Evolutionary conservation across 1,140 invertebrate species (phyloP), one percentile per base, ranked within the genome.

Genomic region (Lasioglossum albipes): DNA sequence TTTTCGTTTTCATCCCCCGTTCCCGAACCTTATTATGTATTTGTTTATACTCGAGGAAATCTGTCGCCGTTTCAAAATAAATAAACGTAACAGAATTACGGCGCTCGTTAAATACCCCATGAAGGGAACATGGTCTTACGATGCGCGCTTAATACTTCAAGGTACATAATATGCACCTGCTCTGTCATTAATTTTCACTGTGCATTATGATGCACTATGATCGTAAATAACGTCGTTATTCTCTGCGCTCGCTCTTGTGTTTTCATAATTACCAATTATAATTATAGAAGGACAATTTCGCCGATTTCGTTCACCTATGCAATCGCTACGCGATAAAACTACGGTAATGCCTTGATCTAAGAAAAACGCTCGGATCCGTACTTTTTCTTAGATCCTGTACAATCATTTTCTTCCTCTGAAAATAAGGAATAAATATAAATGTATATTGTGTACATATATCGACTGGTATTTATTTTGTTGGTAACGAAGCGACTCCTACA

Each of bases 401-500:
- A 27, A 27, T 27, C 27, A 0, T 27, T 27, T 27, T 27, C 27
- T 27, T 27, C 1, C 27, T 27, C 1, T 27, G 27, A 27, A 0
- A 27, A 27, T 27, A 27, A 27, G 27, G 27, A 27, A 27, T 27
- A 27, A 27, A 27, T 27, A 27, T 27, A 27, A 27, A 27, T 27
- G 27, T 27, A 27, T 27, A 27, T 27, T 27, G 27, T 1, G 2
- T 1, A 36, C 36, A 57, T 20, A 59, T 54, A 7, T 7, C 7
- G 27, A 36, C 10, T 3, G 31, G 31, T 12, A 59, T 20, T n/a
- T 13, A 16, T 61, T 61, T 36, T 2, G 16, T 13, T 22, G 18
- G 18, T 64, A 73, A 64, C 49, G 71, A 73, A 62, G 7, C 59
- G 57, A 22, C 71, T 59, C 6, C 18, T 52, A 31, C 20, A 54